A percentile compares a stretch with the other conserved stretches of the same genome.
These are phyloP conservation scores for Ivindomyrus marchei DNA, from an alignment of 2,113 vertebrate species.

Conservation along the genomic window DNA sequence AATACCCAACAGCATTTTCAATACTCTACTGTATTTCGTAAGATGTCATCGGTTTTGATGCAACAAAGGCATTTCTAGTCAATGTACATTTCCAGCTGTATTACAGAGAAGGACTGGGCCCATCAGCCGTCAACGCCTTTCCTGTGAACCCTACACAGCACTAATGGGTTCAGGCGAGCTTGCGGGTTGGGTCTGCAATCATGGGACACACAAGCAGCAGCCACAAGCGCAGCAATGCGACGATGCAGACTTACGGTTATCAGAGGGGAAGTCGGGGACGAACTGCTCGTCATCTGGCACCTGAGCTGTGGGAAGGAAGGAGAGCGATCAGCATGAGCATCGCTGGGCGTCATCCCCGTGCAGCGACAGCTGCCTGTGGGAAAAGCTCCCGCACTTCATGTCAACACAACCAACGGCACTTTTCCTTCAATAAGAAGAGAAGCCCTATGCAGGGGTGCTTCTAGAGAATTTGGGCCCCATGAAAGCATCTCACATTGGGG, in stretches of 20 bases:
- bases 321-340: background rate
- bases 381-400: background rate
- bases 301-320: constrained; percentile 64
- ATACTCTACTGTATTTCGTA: background rate
- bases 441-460: background rate
- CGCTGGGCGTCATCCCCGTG: background rate
- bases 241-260: constrained; percentile 76
- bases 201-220: background rate
- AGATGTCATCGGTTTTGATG: background rate
- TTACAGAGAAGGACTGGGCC: background rate
- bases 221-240: constrained; percentile 29
- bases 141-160: background rate
- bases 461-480: background rate
- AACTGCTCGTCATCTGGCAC: constrained; percentile 96
- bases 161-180: background rate
- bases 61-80: background rate
- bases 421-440: background rate
- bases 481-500: background rate
- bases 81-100: background rate
- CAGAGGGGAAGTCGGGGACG: constrained; percentile 96
- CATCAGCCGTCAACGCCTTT: background rate
- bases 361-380: background rate
- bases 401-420: background rate
- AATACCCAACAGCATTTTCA: background rate
- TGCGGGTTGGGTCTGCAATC: background rate